These are phyloP conservation scores for Parnassius orleans DNA, from an alignment of 2,888 invertebrate genomes.

Conservation along the genomic window DNA sequence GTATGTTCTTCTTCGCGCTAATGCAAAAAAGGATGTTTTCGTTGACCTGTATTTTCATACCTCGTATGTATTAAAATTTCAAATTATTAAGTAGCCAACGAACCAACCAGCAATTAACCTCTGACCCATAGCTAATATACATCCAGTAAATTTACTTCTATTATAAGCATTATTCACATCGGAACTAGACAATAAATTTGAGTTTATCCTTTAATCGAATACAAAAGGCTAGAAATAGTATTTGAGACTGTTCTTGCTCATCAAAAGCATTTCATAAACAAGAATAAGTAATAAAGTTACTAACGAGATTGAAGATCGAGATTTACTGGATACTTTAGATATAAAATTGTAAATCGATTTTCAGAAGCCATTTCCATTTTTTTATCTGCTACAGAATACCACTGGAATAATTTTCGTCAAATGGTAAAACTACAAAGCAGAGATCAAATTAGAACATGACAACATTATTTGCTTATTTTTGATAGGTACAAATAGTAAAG, in stretches of 20 bases:
- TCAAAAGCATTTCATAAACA: constrained; percentile 53
- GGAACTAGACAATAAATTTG: constrained; percentile 35
- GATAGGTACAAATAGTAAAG: constrained; percentile 37
- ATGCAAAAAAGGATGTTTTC: background rate
- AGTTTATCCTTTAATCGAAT: constrained; percentile 44
- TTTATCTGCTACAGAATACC: constrained; percentile 60
- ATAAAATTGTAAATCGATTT: constrained; percentile 27
- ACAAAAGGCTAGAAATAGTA: constrained; percentile 53
- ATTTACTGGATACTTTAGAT: constrained; percentile 15
- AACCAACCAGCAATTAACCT: constrained; percentile 6
- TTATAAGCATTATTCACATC: constrained; percentile 8
- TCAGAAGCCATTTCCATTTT: constrained; percentile 44
- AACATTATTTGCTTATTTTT: constrained; percentile 59
- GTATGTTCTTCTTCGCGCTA: constrained; percentile 8
- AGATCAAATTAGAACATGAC: constrained; percentile 74
- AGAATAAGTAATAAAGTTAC: constrained; percentile 54
- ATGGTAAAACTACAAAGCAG: constrained; percentile 59
- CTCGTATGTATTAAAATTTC: no score
- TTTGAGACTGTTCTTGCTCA: constrained; percentile 54
- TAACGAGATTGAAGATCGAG: constrained; percentile 30
- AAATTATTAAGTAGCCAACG: background rate
- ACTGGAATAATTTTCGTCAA: constrained; percentile 27
- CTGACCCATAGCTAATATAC: background rate
- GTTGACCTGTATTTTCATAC: no score
- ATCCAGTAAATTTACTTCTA: constrained; percentile 8